phyloP scores from a whole-genome alignment of 2,888 invertebrate species.

The Polydrusus cervinus region DNA sequence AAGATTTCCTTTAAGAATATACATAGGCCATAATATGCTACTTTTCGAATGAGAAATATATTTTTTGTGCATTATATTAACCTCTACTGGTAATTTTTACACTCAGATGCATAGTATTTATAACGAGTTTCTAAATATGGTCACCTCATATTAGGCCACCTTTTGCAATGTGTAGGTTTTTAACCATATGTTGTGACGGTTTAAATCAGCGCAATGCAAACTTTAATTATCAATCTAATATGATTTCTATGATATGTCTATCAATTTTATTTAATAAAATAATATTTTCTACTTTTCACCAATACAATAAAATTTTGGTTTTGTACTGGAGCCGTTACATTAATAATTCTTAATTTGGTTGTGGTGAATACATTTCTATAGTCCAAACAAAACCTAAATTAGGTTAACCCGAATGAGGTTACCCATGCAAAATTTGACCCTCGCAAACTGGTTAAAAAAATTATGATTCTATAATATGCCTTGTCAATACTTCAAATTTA shows the following conservation, averaged over 20 bases:
- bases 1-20: too few relatives aligned
- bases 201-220: slow-evolving; percentile 15
- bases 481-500: background rate
- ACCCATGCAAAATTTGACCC: background rate
- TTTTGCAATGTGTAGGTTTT: slow-evolving; percentile 49
- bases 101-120: slow-evolving; percentile 20
- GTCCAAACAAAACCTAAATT: too few relatives aligned
- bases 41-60: too few relatives aligned
- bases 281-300: background rate
- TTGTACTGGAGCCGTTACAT: too few relatives aligned
- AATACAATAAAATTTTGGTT: background rate
- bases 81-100: background rate
- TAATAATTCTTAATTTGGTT: too few relatives aligned
- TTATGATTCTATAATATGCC: background rate
- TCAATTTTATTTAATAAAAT: background rate
- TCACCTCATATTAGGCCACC: slow-evolving; percentile 40
- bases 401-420: too few relatives aligned
- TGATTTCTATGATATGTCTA: background rate
- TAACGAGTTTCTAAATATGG: slow-evolving; percentile 49
- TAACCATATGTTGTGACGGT: slow-evolving; percentile 47
- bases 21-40: too few relatives aligned
- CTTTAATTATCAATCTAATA: slow-evolving; percentile 19
- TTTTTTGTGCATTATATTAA: too few relatives aligned
- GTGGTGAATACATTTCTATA: too few relatives aligned
- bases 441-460: background rate